Percentiles rank a stretch among this genome's conserved stretches.
Evolutionary conservation across 2,113 vertebrate species (phyloP).

Genomic region (Cryptotis parvus): DNA sequence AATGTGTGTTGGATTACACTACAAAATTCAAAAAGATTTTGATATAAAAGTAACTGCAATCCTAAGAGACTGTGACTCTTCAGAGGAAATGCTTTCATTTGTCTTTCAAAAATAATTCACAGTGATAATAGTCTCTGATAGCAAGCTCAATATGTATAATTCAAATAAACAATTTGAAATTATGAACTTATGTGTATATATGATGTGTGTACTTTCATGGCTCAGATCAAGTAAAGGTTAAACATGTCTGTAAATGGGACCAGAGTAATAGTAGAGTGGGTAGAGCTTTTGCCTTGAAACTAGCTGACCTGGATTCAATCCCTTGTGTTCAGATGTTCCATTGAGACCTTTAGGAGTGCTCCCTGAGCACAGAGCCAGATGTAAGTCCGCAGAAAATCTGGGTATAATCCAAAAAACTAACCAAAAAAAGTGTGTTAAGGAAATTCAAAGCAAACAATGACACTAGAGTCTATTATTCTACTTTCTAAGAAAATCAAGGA

Average conservation of each 20-base stretch:
- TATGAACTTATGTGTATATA: neutral
- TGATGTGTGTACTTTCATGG: neutral
- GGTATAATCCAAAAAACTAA: too few relatives aligned
- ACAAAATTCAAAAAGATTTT: slow-evolving; percentile 56
- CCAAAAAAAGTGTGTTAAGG: neutral
- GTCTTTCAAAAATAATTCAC: slow-evolving; percentile 64
- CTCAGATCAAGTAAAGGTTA: slow-evolving; percentile 36
- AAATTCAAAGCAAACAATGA: slow-evolving; percentile 47
- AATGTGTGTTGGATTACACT: neutral
- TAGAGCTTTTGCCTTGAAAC: too few relatives aligned
- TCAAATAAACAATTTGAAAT: slow-evolving; percentile 64
- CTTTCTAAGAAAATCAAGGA: neutral
- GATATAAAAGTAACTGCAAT: slow-evolving; percentile 1
- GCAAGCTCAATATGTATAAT: slow-evolving; percentile 66
- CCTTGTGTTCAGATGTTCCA: too few relatives aligned
- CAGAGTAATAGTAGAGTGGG: too few relatives aligned
- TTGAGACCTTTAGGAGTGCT: too few relatives aligned
- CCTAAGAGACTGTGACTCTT: slow-evolving; percentile 11
- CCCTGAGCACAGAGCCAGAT: too few relatives aligned
- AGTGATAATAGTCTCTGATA: slow-evolving; percentile 36
- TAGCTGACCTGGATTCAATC: too few relatives aligned
- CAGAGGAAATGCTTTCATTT: slow-evolving; percentile 51
- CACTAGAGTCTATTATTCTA: neutral
- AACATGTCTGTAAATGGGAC: neutral
- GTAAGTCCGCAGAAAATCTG: too few relatives aligned